Evolutionary conservation across 2,888 invertebrate species (phyloP).

Genomic region (Spilarctia lutea): DNA sequence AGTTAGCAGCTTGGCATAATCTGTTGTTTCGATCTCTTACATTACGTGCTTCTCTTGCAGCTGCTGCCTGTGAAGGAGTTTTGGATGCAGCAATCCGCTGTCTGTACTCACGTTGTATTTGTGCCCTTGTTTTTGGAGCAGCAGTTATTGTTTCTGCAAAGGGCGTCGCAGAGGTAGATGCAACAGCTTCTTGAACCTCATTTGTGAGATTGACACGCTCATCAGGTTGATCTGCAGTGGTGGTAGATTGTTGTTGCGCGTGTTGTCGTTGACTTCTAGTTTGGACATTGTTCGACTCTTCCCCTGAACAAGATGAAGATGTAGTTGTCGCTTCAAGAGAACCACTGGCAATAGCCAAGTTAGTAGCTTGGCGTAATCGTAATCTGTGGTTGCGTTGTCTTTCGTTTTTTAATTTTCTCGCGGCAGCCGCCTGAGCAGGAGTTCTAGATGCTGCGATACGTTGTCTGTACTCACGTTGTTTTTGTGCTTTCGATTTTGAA

Average conservation of each 20-base stretch:
- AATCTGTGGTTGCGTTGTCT: conserved; percentile 48
- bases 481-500: conserved; percentile 43
- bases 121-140: conserved; percentile 42
- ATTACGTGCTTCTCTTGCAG: conserved; percentile 41
- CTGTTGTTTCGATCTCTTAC: conserved; percentile 49
- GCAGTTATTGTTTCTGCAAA: conserved; percentile 43
- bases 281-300: conserved; percentile 8
- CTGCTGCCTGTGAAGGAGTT: conserved; percentile 48
- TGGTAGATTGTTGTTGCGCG: conserved; percentile 29
- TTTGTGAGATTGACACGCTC: conserved; percentile 43
- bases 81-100: conserved; percentile 41
- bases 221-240: conserved; percentile 29
- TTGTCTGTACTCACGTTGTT: conserved; percentile 43
- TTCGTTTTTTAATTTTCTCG: conserved; percentile 40
- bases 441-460: conserved; percentile 45
- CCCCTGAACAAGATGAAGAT: conserved; percentile 40
- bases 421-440: conserved; percentile 46
- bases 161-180: conserved; percentile 45
- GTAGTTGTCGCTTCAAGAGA: conserved; percentile 34
- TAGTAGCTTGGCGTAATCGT: conserved; percentile 51
- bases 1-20: conserved; percentile 50
- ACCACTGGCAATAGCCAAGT: conserved; percentile 36
- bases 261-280: conserved; percentile 14
- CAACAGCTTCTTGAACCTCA: conserved; percentile 42
- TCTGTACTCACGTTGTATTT: conserved; percentile 47